These are phyloP conservation scores for Malurus leucopterus DNA, from an alignment of 2,797 vertebrate species.

Conservation along the genomic window DNA sequence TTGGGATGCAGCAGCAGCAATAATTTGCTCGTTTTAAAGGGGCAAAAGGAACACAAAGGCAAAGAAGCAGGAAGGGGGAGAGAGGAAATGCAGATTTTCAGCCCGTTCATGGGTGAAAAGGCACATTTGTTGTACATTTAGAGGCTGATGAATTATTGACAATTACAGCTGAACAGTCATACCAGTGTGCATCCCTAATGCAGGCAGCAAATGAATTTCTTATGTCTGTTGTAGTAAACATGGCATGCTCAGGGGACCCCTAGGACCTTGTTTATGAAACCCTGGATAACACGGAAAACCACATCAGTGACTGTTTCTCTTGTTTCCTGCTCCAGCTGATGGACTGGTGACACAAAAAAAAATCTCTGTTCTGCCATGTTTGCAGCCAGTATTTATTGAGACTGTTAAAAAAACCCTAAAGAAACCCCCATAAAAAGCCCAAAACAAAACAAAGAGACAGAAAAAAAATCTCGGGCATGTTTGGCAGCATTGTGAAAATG, in stretches of 20 bases:
- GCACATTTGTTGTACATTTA: slow-evolving; percentile 55
- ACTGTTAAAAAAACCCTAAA: rapidly evolving
- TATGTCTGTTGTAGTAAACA: background rate
- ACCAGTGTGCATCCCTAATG: background rate
- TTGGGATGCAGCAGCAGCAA: background rate
- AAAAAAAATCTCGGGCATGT: background rate
- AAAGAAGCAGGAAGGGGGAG: background rate
- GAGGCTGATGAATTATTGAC: slow-evolving; percentile 60
- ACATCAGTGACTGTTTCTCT: background rate
- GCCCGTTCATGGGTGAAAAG: slow-evolving; percentile 38
- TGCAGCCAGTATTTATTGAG: background rate
- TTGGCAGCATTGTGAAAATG: background rate
- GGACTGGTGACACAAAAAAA: background rate
- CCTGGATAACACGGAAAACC: background rate
- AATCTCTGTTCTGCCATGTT: background rate
- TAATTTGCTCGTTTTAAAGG: background rate
- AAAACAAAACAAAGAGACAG: background rate
- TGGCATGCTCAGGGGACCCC: background rate
- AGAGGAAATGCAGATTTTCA: background rate
- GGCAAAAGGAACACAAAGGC: background rate
- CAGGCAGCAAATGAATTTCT: slow-evolving; percentile 17
- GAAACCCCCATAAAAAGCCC: rapidly evolving
- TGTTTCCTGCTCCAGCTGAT: background rate
- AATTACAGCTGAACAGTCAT: slow-evolving; percentile 23
- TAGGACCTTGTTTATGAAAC: background rate